Evolutionary conservation across 2,888 invertebrate genomes (phyloP), one percentile per base, ranked within the genome.

Genomic region (Andrena minutula): DNA sequence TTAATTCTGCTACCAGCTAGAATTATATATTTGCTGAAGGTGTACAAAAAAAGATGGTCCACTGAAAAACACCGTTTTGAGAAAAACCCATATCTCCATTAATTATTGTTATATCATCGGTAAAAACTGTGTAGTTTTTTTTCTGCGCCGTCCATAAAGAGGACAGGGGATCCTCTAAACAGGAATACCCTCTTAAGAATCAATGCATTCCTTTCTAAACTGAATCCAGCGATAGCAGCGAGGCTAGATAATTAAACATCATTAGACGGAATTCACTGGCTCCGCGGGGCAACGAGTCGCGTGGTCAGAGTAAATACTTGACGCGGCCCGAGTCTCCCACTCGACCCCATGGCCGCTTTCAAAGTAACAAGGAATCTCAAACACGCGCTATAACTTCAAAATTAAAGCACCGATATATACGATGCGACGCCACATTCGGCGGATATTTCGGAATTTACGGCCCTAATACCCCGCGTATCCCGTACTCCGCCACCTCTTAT

Each of bases 391-490:
- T 51, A 28, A 65, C 65, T 65, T 8, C 16, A 56, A 30, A 65
- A 73, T 65, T 65, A 73, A 65, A 65, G 64, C 65, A 41, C 26
- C 41, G 65, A 41, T 30, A 35, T 73, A 65, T 47, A 65, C 65
- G 35, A 23, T 5, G 26, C 16, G 8, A 26, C 16, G n/a, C 32
- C 51, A 51, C 47, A n/a, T 10, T 47, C 64, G 28, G 12, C 12
- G 51, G 35, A 49, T 61, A 75, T 63, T 69, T 56, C 63, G 53
- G 53, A 69, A 79, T 79, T 79, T 69, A 75, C 63, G 51, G 26
- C 65, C 23, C 26, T 56, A 49, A 79, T 70, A 70, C 49, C 35
- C 10, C 0, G 56, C 47, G 53, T 53, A 16, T 41, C 4, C 41
- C 51, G 12, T 10, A n/a, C 20, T 32, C 53, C 12, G 41, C 75